phyloP scores from a whole-genome alignment of 2,113 vertebrate species.

The Poeciliopsis prolifica region DNA sequence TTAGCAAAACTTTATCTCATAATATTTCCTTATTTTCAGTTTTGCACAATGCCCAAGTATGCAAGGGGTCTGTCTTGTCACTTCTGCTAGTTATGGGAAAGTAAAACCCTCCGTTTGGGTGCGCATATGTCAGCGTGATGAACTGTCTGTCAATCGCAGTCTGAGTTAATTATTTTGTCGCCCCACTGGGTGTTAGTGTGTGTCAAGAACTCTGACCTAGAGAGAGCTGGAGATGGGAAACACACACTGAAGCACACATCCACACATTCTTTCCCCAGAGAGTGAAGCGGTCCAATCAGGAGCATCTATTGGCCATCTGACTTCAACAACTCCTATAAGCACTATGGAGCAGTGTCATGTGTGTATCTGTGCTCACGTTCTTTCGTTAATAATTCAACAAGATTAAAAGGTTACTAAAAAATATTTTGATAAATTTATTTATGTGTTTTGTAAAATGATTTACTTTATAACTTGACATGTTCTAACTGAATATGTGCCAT shows the following conservation, averaged over 20 bases:
- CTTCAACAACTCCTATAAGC: constrained; percentile 32
- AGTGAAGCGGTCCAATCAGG: constrained; percentile 32
- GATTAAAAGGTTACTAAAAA: not conserved
- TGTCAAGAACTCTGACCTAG: constrained; percentile 81
- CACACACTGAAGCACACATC: constrained; percentile 30
- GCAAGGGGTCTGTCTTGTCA: constrained; percentile 37
- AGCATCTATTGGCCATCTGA: constrained; percentile 70
- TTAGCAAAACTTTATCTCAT: not conserved
- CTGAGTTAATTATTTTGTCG: constrained; percentile 80
- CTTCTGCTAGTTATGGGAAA: constrained; percentile 59
- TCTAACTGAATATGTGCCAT: not conserved
- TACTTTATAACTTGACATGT: not conserved
- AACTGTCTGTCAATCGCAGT: constrained; percentile 82
- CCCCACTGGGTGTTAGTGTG: constrained; percentile 76
- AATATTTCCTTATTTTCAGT: constrained; percentile 3
- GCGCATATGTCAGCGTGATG: constrained; percentile 59
- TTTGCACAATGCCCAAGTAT: constrained; percentile 17
- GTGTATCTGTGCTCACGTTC: not conserved
- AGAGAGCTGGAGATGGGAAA: constrained; percentile 51
- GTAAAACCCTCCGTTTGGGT: constrained; percentile 31
- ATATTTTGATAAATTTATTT: not conserved
- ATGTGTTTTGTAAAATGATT: not conserved
- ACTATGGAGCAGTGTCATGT: not conserved
- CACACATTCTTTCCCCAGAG: constrained; percentile 43
- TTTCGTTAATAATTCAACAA: not conserved